Percentiles rank a stretch among this genome's conserved stretches.
Conservation (phyloP, 2,797 vertebrate genomes). For the Aplochiton taeniatus region DNA sequence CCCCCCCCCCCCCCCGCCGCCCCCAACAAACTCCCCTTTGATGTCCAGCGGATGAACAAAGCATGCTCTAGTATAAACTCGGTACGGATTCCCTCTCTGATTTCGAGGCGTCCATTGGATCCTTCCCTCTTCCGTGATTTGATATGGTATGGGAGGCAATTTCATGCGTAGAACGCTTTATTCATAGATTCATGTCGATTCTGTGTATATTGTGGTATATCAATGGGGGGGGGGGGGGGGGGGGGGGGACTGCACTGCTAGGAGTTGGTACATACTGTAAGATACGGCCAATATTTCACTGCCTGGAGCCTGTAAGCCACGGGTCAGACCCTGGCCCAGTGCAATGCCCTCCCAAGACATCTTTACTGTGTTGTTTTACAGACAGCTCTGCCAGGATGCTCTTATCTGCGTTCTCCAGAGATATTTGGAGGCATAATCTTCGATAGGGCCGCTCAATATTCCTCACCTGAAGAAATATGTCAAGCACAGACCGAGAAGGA, state of each 20-base stretch:
- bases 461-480: slow-evolving; percentile 63
- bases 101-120: slow-evolving; percentile 48
- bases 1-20: slow-evolving; percentile 25
- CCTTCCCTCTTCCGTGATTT: slow-evolving; percentile 66
- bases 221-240: too few species aligned
- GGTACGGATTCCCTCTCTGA: slow-evolving; percentile 32
- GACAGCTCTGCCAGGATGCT: slow-evolving; percentile 37
- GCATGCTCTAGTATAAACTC: slow-evolving; percentile 55
- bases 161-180: slow-evolving; percentile 45
- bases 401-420: slow-evolving; percentile 64
- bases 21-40: slow-evolving; percentile 59
- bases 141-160: slow-evolving; percentile 59
- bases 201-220: neutral
- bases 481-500: slow-evolving; percentile 48
- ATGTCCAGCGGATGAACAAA: slow-evolving; percentile 67
- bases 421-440: slow-evolving; percentile 59
- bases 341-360: slow-evolving; percentile 54
- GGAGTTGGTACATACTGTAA: neutral
- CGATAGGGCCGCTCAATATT: slow-evolving; percentile 58
- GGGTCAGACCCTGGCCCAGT: neutral
- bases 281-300: slow-evolving; percentile 50
- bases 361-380: slow-evolving; percentile 69
- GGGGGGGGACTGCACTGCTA: too few species aligned
- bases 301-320: neutral
- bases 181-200: slow-evolving; percentile 9